A percentile compares a stretch with the other conserved stretches of the same genome.
These are phyloP conservation scores for Agrochola litura DNA, from an alignment of 2,888 invertebrate genomes.

Conservation along the genomic window DNA sequence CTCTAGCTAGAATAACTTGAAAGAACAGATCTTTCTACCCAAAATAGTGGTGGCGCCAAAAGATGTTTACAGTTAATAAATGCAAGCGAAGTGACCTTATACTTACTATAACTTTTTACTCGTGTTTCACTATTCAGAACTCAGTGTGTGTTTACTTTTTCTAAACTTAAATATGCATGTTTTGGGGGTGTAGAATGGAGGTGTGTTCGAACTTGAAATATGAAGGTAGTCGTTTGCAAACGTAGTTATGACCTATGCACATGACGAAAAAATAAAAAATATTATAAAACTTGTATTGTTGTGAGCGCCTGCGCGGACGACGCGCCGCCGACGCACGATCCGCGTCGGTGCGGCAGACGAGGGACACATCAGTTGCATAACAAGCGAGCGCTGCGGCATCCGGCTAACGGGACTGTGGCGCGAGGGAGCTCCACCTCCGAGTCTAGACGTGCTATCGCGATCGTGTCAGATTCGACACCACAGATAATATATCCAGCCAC, in stretches of 20 bases:
- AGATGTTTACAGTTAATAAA: conserved; percentile 33
- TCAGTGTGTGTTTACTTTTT: background rate
- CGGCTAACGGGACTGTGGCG: conserved; percentile 85
- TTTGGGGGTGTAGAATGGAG: background rate
- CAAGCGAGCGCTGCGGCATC: conserved; percentile 82
- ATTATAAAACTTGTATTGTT: conserved; percentile 58
- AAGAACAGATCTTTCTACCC: background rate
- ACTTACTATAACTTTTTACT: conserved; percentile 11
- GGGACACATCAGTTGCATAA: conserved; percentile 87
- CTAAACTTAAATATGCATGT: background rate
- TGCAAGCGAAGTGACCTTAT: conserved; percentile 19
- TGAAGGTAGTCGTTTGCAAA: conserved; percentile 1
- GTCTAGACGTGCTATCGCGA: conserved; percentile 73
- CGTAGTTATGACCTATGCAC: background rate
- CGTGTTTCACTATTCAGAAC: background rate
- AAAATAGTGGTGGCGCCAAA: background rate
- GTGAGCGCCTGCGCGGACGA: conserved; percentile 60
- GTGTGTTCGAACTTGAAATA: background rate
- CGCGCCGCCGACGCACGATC: conserved; percentile 59
- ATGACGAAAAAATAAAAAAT: conserved; percentile 44
- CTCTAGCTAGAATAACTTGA: background rate
- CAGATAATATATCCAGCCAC: conserved; percentile 74
- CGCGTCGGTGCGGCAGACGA: conserved; percentile 69
- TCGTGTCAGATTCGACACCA: conserved; percentile 70
- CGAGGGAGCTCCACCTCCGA: conserved; percentile 72